Evolutionary conservation across 2,113 vertebrate species (phyloP), one percentile per base, ranked within the genome.

Genomic region (Ranitomeya variabilis): DNA sequence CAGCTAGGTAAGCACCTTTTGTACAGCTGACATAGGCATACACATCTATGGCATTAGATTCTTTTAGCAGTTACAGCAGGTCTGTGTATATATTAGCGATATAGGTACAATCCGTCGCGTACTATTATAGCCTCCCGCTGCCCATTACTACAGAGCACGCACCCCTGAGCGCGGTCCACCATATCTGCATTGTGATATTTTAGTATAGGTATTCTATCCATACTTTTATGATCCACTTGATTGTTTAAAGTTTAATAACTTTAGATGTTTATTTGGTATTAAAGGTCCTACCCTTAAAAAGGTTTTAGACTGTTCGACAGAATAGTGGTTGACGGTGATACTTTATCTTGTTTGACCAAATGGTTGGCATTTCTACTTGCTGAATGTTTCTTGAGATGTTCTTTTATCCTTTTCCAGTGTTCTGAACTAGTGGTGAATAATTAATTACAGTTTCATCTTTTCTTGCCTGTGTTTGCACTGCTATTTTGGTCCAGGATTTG

Each of bases 391-490:
- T 45, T 62, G 73, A 64, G 73, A 77, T 86, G 71, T 78, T 78
- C 85, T 86, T 86, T 86, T 71, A 77, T 86, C 74, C 73, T 54
- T 52, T 86, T 26, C 26, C 66, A 57, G 83, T 76, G 69, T 86
- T 76, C 85, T 64, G 85, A 77, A 86, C 67, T 86, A 45, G 71
- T 86, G 7, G 57, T 86, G 73, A 86, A 86, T 86, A 86, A 86
- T 86, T 86, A 62, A 78, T 86, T 78, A 57, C 83, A 77, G 85
- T 78, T 86, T 78, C 73, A 64, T 86, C 73, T 77, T 86, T 86
- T 77, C 83, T 85, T 74, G 52, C 23, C 55, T 51, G 55, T 77
- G 57, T 64, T 55, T 78, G 37, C 31, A 64, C 54, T 64, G 57
- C 85, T 78, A 78, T 77, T 78, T 86, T 77, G 71, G 55, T 77